Percentiles rank a stretch among this genome's conserved stretches.
Evolutionary conservation across 2,797 vertebrate genomes (phyloP).

Genomic region (Platalea minor): DNA sequence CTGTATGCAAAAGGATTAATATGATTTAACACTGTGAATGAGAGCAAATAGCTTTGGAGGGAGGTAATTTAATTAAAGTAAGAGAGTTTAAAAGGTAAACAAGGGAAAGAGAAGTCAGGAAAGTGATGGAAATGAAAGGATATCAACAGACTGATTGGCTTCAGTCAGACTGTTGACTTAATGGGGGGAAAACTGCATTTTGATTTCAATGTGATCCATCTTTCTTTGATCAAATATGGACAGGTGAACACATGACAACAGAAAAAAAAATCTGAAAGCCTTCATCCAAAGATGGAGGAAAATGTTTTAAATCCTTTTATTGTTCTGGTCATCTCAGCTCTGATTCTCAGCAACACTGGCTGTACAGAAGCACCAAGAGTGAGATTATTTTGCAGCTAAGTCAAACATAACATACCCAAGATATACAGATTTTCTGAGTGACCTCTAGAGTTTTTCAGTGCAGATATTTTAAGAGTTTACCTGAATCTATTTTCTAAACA

Average conservation of each 20-base stretch:
- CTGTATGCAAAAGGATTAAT: not conserved
- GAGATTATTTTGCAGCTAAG: not conserved
- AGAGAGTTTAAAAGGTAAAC: not conserved
- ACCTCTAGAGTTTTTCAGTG: not conserved
- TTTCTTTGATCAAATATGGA: not conserved
- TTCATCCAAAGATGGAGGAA: not conserved
- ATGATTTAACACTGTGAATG: not conserved
- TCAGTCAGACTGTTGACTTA: not conserved
- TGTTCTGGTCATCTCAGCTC: not conserved
- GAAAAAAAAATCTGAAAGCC: not conserved
- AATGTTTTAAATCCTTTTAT: not conserved
- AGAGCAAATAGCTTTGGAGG: not conserved
- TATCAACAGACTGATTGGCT: not conserved
- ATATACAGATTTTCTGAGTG: not conserved
- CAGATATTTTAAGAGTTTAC: not conserved
- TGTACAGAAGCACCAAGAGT: not conserved
- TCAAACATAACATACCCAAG: not conserved
- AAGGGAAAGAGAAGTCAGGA: not conserved
- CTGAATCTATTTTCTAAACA: not conserved
- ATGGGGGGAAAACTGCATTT: not conserved
- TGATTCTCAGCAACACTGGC: not conserved
- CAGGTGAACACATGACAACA: not conserved
- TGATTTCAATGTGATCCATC: not conserved
- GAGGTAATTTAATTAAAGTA: conserved; percentile 4
- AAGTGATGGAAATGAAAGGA: not conserved